Evolutionary conservation across 2,888 invertebrate species (phyloP), one percentile per base, ranked within the genome.

Genomic region (Thymelicus lineola): DNA sequence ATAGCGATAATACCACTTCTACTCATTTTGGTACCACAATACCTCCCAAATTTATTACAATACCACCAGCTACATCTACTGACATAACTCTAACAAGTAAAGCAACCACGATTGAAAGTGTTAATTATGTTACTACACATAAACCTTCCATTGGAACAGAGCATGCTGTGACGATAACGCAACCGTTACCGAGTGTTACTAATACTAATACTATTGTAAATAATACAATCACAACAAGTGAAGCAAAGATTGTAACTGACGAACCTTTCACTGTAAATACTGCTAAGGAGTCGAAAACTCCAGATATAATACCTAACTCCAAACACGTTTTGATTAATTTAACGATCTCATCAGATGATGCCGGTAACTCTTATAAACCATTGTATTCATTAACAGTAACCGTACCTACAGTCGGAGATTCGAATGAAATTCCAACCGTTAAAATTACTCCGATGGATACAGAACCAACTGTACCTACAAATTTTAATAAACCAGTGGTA

Each of bases 361-460:
- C 87, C 57, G 87, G 87, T 73, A 88, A 83, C 75, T 85, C 88
- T 75, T 93, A 95, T 79, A 95, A 95, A 81, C 95, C 96, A 61
- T 94, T 97, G 74, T 97, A 97, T 90, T 96, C 97, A 48, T 91
- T 97, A 77, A 97, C 97, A 80, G 95, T 97, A 72, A 96, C 96
- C 73, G 96, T 98, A 69, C 97, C 97, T 10, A 96, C 96, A 66
- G 92, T 94, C 77, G 94, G 94, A 46, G 91, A 94, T 79, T 79
- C 86, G 36, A 91, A 90, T 79, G 90, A 92, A 79, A 87, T 94
- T 66, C 95, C 95, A 70, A 93, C 91, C 71, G 90, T 95, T 73
- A 94, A 94, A 88, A 94, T 95, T 72, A 94, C 93, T 63, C 94
- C 94, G 28, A 86, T 93, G 76, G 89, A 91, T 66, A 76, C 80